Conservation (phyloP, 2,113 vertebrate genomes). For the Prunella himalayana region DNA sequence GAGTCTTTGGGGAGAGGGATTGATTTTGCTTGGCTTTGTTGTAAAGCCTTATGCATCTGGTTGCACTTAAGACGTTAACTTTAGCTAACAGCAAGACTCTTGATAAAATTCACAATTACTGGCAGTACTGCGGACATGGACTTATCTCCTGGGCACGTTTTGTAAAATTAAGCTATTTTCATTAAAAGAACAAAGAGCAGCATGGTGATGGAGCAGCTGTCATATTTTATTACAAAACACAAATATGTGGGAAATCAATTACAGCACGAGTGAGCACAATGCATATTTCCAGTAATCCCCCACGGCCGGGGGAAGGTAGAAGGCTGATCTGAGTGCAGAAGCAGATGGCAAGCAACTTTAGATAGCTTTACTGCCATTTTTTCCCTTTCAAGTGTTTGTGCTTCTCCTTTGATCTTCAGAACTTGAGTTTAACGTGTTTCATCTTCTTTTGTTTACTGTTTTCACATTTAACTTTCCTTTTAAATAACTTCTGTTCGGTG, state of each 20-base stretch:
- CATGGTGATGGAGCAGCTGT: constrained; percentile 45
- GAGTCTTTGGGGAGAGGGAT: neutral
- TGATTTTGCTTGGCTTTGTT: constrained; percentile 43
- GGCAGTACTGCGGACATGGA: neutral
- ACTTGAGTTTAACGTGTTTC: neutral
- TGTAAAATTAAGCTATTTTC: constrained; percentile 55
- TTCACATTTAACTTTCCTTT: constrained; percentile 4
- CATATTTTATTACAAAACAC: constrained; percentile 58
- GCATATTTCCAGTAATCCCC: constrained; percentile 45
- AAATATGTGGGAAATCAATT: constrained; percentile 56
- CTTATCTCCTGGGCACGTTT: constrained; percentile 26
- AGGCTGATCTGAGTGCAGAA: constrained; percentile 30
- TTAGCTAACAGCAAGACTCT: constrained; percentile 20
- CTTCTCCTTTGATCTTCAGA: constrained; percentile 46
- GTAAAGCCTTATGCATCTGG: constrained; percentile 21
- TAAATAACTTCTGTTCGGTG: constrained; percentile 7
- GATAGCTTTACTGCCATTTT: constrained; percentile 43
- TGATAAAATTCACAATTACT: constrained; percentile 27
- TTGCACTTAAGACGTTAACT: constrained; percentile 6
- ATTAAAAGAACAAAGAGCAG: constrained; percentile 50
- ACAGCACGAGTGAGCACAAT: neutral
- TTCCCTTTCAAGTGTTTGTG: constrained; percentile 31
- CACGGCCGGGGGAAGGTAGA: neutral
- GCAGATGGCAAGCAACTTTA: constrained; percentile 56
- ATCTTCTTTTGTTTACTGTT: constrained; percentile 18